Conservation (phyloP, 2,113 vertebrate species). For the Apus apus region DNA sequence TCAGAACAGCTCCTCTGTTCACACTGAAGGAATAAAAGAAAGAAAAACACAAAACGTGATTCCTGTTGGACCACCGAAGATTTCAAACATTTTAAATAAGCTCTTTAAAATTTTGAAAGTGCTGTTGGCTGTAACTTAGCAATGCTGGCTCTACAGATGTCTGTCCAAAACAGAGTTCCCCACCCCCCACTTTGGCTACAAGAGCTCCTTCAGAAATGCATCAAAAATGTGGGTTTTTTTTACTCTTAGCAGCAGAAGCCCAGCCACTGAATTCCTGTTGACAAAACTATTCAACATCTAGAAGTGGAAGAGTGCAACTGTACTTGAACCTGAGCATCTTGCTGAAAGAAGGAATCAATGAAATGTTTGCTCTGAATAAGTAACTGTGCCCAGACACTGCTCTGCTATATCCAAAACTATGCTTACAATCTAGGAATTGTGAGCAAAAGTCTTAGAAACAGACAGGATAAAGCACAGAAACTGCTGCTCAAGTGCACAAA, state of each 20-base stretch:
- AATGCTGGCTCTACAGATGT: rapidly evolving
- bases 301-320: not conserved
- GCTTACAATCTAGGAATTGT: not conserved
- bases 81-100: not conserved
- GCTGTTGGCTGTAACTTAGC: not conserved
- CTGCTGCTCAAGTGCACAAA: not conserved
- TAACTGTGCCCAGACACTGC: not conserved
- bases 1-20: not conserved
- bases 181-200: not conserved
- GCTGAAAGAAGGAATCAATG: not conserved
- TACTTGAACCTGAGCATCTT: not conserved
- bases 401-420: not conserved
- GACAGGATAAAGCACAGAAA: not conserved
- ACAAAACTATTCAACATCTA: not conserved
- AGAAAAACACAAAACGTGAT: not conserved
- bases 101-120: not conserved
- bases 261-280: not conserved
- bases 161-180: not conserved
- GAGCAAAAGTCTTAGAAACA: not conserved
- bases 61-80: not conserved
- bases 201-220: not conserved
- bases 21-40: not conserved
- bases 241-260: not conserved
- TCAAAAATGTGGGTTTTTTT: not conserved
- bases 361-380: not conserved